Evolutionary conservation across 1,140 invertebrate genomes (phyloP).

Genomic region (Brachionus manjavacas): DNA sequence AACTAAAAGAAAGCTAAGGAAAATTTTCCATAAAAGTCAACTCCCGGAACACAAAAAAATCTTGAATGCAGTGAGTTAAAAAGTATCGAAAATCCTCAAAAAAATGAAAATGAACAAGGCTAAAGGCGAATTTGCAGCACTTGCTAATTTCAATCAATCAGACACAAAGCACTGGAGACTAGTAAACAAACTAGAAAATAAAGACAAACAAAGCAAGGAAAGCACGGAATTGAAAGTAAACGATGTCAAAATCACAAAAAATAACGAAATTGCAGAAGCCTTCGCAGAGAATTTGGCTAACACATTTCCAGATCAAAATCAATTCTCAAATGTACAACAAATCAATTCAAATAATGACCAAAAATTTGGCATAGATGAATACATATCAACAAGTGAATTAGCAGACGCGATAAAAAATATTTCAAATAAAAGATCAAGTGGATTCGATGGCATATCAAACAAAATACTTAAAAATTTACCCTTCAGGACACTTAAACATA

Average conservation of each 20-base stretch:
- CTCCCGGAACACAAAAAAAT: background rate
- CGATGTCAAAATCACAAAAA: background rate
- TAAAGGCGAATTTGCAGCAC: background rate
- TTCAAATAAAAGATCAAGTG: background rate
- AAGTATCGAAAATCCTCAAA: background rate
- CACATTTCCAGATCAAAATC: background rate
- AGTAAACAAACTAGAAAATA: slow-evolving; percentile 17
- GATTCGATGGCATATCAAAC: slow-evolving; percentile 22
- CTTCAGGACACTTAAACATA: background rate
- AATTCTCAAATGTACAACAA: background rate
- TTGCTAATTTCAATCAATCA: background rate
- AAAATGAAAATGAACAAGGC: background rate
- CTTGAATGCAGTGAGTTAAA: background rate
- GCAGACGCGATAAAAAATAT: slow-evolving; percentile 28
- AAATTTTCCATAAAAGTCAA: slow-evolving; percentile 8
- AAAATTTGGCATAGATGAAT: slow-evolving; percentile 1
- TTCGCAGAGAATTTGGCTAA: background rate
- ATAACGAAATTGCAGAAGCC: slow-evolving; percentile 3
- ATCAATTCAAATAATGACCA: background rate
- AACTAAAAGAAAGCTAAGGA: background rate
- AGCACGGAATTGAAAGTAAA: background rate
- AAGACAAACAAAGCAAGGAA: background rate
- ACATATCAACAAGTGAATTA: slow-evolving; percentile 20
- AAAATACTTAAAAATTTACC: slow-evolving; percentile 36
- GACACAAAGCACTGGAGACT: slow-evolving; percentile 10